Evolutionary conservation across 2,888 invertebrate species (phyloP), one percentile per base, ranked within the genome.

Genomic region (Pyrgus malvae): DNA sequence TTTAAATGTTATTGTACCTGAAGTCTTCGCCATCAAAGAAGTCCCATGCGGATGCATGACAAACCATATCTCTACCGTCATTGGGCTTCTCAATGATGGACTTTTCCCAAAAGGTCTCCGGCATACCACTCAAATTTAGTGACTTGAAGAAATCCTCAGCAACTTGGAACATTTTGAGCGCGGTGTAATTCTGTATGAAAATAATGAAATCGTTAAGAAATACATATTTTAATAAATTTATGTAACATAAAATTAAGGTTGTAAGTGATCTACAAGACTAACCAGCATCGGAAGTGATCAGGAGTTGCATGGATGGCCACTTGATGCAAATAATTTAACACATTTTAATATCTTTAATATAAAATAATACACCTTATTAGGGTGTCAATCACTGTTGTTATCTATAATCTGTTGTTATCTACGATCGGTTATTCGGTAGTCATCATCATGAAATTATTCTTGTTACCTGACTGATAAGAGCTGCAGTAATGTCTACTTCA

Each of bases 31-130:
- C 91, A 61, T 96, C 92, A 64, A 91, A 96, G 73, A 97, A 97
- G 74, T 97, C 97, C 95, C 97, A 97, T 9, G 97, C 97, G 0
- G 96, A 95, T 0, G 97, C 97, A 68, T 97, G 96, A 71, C 98
- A 98, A 3, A 96, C 88, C 68, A 96, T 82, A 3, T 96, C 95
- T 0, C 93, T 80, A 0, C 92, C 92, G 68, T 94, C 94, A 0
- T 84, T 70, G 0, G 96, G 96, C 68, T 96, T 96, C 65, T 94
- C 94, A 35, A 98, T 91, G 40, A 98, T 95, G 0, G 97, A 97
- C 44, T 92, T 93, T 23, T 95, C 92, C 98, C 98, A 98, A 80
- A 97, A 97, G 2, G 87, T 65, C 21, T 94, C 92, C 0, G 97
- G 94, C 92, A 97, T 93, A 48, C 92, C 92, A 29, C 92, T 94